Conservation (phyloP, 1,140 invertebrate genomes). For the Patella vulgata region DNA sequence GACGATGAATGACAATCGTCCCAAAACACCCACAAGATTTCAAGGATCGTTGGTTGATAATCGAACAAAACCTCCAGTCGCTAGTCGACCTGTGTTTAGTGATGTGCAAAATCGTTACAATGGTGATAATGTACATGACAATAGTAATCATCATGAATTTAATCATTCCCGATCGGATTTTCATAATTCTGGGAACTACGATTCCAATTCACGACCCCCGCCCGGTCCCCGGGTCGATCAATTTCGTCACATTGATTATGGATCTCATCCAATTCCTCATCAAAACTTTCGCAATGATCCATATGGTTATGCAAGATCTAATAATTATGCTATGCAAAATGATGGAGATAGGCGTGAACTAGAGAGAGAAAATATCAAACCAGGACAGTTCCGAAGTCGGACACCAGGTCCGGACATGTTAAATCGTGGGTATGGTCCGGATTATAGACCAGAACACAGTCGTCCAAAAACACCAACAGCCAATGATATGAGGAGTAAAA, state of each 20-base stretch:
- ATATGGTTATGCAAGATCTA: conserved; percentile 10
- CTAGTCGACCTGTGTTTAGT: conserved; percentile 11
- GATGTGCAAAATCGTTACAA: background rate
- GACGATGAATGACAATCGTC: conserved; percentile 35
- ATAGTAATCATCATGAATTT: conserved; percentile 29
- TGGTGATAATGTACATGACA: conserved; percentile 27
- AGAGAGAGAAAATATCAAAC: conserved; percentile 43
- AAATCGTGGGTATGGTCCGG: conserved; percentile 38
- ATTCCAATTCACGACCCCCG: conserved; percentile 43
- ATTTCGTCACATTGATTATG: conserved; percentile 27
- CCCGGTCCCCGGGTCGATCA: conserved; percentile 50
- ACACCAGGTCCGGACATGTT: conserved; percentile 66
- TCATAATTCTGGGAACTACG: conserved; percentile 30
- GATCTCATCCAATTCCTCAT: background rate
- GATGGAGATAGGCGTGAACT: conserved; percentile 28
- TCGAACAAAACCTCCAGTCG: conserved; percentile 18
- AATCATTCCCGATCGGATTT: conserved; percentile 41
- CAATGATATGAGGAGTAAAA: conserved; percentile 59
- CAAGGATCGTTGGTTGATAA: conserved; percentile 27
- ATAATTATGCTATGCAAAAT: conserved; percentile 47
- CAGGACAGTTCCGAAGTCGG: conserved; percentile 60
- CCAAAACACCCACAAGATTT: conserved; percentile 54
- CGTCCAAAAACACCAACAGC: conserved; percentile 64
- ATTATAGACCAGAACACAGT: conserved; percentile 41
- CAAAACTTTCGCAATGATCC: conserved; percentile 14